Base-by-base conservation (phyloP, 2,797 vertebrate species). In the Halcyon badia region DNA sequence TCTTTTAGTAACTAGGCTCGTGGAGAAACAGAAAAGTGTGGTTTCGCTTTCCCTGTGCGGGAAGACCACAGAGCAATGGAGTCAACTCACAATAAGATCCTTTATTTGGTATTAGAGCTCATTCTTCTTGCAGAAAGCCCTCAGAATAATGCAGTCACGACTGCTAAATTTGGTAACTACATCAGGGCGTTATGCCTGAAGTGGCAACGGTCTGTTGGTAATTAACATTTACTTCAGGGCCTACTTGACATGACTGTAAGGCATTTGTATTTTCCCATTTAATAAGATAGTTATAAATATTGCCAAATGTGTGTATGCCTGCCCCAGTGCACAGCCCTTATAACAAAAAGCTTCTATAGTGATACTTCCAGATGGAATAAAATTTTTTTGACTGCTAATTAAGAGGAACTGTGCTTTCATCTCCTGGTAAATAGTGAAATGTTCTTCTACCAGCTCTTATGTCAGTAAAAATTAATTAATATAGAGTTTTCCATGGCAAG, bases 171-270 rank as follows among this genome's bases (percentile, higher is more conserved):
- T 93, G 41, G 87, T 83, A 71, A 66, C 28, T 17, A 25, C 9
- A 51, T 49, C 46, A 81, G 72, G 39, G 30, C 4, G 2, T 39
- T 94, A 46, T 64, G 48, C 69, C 56, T 87, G 71, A 78, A 96
- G 57, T 92, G 60, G 19, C 64, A 96, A 54, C 30, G 80, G 30
- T 65, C 57, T 56, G 75, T 96, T 96, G n/a, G 30, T 82, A 92
- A 90, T 97, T 95, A 95, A 56, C 39, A 14, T 81, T 88, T 97
- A 80, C 60, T 90, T 84, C 52, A 76, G 77, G 66, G 95, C 33
- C 56, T 86, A 62, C 37, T 85, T 76, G 44, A 82, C 10, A 5
- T 77, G 57, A 51, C 33, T 91, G n/a, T 90, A 83, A 96, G 80
- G 19, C 14, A 33, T 71, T 90, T 80, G 11, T 65, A 26, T 93